A percentile compares a stretch with the other conserved stretches of the same genome.
phyloP scores from a whole-genome alignment of 2,113 vertebrate species.

The Strix aluco region DNA sequence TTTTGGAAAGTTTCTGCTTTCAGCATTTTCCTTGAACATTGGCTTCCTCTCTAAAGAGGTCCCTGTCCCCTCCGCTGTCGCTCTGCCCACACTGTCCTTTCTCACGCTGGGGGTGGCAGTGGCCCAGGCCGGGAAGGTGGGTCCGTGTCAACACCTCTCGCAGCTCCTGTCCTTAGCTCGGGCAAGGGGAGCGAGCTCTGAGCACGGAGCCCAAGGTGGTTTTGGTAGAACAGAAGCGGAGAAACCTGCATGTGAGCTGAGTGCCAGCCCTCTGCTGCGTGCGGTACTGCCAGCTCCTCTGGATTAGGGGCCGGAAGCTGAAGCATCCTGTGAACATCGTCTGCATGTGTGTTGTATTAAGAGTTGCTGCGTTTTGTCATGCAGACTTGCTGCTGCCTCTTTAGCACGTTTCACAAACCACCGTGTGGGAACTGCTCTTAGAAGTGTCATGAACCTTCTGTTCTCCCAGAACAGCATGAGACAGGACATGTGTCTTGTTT shows the following conservation, averaged over 20 bases:
- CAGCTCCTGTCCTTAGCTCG: background rate
- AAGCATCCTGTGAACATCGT: background rate
- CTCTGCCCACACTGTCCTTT: background rate
- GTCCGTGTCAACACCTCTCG: accelerated
- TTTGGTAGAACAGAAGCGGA: background rate
- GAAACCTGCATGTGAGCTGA: background rate
- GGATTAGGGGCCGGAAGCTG: background rate
- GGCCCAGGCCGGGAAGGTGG: accelerated
- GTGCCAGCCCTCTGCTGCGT: background rate
- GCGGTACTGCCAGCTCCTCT: accelerated
- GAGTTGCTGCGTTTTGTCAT: background rate
- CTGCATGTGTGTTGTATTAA: background rate
- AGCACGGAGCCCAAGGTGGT: too few relatives aligned
- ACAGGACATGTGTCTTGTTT: background rate
- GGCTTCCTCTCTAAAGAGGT: background rate
- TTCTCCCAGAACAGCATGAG: background rate
- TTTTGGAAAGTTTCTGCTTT: background rate
- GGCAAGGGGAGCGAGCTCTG: background rate
- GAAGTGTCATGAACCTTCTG: background rate
- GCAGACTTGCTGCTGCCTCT: background rate
- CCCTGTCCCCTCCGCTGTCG: accelerated
- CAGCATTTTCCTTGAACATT: background rate
- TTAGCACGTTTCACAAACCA: background rate
- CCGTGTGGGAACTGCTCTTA: background rate
- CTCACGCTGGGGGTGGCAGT: too few relatives aligned